phyloP scores from a whole-genome alignment of 2,797 vertebrate genomes.

The Neomorphus geoffroyi region DNA sequence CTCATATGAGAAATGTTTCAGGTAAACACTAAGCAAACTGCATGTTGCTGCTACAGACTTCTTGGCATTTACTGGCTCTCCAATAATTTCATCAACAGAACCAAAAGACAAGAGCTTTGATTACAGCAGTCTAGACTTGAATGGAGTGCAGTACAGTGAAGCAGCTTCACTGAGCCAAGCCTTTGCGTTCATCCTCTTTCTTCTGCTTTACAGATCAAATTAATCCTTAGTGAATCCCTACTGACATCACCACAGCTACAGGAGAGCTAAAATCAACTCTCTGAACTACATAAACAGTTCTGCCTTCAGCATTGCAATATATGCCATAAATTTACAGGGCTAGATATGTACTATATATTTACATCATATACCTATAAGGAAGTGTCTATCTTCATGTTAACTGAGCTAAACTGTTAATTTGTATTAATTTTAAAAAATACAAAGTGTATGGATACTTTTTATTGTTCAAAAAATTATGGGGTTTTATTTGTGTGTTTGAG shows the following conservation, averaged over 20 bases:
- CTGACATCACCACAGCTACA: neutral
- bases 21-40: constrained; percentile 60
- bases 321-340: neutral
- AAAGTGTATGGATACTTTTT: neutral
- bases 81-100: neutral
- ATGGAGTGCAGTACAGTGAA: neutral
- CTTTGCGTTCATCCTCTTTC: neutral
- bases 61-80: neutral
- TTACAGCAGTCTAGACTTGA: neutral
- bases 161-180: neutral
- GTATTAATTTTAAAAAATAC: neutral
- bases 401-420: neutral
- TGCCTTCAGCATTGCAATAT: neutral
- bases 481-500: neutral
- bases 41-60: neutral
- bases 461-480: neutral
- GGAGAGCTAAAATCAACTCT: neutral
- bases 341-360: neutral
- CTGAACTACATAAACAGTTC: neutral
- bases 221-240: neutral
- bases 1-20: constrained; percentile 68
- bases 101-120: neutral
- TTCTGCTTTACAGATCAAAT: neutral
- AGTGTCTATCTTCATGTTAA: neutral
- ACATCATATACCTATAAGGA: neutral